Conservation (phyloP, 2,113 vertebrate genomes). For the Hippopotamus amphibius region DNA sequence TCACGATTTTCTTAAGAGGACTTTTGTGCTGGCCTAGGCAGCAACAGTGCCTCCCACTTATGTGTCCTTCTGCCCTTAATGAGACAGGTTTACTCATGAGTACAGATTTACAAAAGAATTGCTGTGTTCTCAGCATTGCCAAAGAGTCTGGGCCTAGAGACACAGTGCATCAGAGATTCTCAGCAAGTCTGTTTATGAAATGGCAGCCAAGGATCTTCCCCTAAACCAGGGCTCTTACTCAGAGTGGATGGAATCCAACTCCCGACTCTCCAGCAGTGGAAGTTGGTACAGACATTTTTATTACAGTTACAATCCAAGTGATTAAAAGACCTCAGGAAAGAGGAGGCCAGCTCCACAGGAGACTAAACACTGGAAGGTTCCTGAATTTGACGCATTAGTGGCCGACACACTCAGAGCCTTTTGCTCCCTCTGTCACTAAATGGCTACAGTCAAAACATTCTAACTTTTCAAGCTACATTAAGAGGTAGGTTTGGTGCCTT, state of each 20-base stretch:
- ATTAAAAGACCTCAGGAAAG: slow-evolving; percentile 46
- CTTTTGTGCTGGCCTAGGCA: background rate
- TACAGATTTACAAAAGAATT: background rate
- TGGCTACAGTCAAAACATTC: slow-evolving; percentile 45
- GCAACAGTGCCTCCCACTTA: background rate
- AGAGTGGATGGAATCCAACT: background rate
- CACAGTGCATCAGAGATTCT: background rate
- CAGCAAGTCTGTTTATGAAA: slow-evolving; percentile 49
- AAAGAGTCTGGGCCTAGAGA: background rate
- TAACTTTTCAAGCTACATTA: slow-evolving; percentile 43
- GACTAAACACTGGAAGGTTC: slow-evolving; percentile 53
- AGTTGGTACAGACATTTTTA: slow-evolving; percentile 62
- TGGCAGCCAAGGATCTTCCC: slow-evolving; percentile 10
- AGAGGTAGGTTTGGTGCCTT: slow-evolving; percentile 17
- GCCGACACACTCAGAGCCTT: background rate
- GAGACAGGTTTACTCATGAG: background rate
- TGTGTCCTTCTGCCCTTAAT: background rate
- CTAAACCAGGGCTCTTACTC: background rate
- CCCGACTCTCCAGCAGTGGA: background rate
- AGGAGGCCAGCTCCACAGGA: slow-evolving; percentile 49
- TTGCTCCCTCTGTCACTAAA: slow-evolving; percentile 39
- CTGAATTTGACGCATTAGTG: slow-evolving; percentile 12
- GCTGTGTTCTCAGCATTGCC: background rate
- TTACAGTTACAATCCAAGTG: slow-evolving; percentile 61
- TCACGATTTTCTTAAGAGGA: background rate